Base-by-base conservation (phyloP, 2,113 vertebrate species). In the Cebus imitator region DNA sequence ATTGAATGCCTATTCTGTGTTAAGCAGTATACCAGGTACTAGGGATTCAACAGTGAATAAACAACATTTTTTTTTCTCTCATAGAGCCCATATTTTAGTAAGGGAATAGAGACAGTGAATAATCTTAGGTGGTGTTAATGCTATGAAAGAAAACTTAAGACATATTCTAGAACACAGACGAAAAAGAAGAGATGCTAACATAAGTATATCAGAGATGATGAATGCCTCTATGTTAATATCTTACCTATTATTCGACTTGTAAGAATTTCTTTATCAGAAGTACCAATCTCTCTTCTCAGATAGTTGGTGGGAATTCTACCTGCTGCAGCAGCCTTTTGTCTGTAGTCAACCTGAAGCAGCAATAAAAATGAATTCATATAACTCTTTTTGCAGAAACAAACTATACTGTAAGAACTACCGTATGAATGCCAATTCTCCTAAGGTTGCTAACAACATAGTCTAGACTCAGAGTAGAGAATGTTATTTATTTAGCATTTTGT, bases 281-380 rank as follows among this genome's bases (percentile, higher is more conserved):
- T 99, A 81, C 99, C 99, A 48, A 99, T 98, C 96, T 99, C 99
- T 98, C 99, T 98, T 95, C 99, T 99, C 68, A 99, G 98, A 93
- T 99, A 98, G 98, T 99, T 99, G n/a, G 99, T 99, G 79, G 99
- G 99, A 98, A 99, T 99, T 97, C 99, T 99, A 97, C 99, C 99
- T 35, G 99, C 99, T 94, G 99, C 99, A 43, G 99, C 99, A 95
- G 99, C 99, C 98, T 99, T 99, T 98, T 99, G 99, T 81, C 99
- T 99, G 97, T 99, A 99, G 97, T 99, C 99, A 96, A 99, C 99
- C 99, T 99, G 98, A 98, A 52, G 76, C 5, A 97, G 78, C 10
- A 97, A 82, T 50, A 27, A 76, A 78, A 70, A 68, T 84, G 40
- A 52, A 76, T 85, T 84, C 32, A 27, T 75, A 55, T 52, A n/a